These are phyloP conservation scores for Papilio gigon DNA, from an alignment of 2,888 invertebrate genomes.

Conservation along the genomic window DNA sequence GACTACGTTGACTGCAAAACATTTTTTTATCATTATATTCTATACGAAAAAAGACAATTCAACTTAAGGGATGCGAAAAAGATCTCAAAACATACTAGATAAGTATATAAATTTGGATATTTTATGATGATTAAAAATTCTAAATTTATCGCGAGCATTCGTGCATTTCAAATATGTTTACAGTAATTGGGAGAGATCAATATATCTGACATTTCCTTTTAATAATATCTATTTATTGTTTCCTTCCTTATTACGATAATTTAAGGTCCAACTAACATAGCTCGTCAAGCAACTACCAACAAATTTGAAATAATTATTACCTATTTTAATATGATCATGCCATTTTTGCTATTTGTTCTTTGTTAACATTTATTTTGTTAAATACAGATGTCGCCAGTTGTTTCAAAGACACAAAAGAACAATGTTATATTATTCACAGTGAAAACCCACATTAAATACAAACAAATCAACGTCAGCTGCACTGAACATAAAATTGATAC, in stretches of 20 bases:
- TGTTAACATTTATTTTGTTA: no score
- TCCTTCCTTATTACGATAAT: background rate
- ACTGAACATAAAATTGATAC: background rate
- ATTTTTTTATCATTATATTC: no score
- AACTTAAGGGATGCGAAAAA: background rate
- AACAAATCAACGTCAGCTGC: background rate
- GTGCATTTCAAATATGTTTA: background rate
- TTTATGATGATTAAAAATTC: background rate
- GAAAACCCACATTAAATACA: no score
- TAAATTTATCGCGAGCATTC: background rate
- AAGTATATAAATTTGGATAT: background rate
- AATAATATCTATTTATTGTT: background rate
- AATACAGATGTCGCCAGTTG: no score
- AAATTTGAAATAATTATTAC: background rate
- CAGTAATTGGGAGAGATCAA: background rate
- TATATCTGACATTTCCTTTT: conserved; percentile 5
- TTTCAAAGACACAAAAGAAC: no score
- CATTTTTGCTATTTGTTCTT: no score
- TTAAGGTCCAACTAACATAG: background rate
- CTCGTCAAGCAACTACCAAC: background rate
- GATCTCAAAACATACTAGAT: background rate
- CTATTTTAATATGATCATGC: background rate
- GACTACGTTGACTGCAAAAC: no score
- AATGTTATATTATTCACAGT: no score
- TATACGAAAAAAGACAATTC: background rate